Conservation (phyloP, 2,888 invertebrate species). For the Megalurothrips usitatus region DNA sequence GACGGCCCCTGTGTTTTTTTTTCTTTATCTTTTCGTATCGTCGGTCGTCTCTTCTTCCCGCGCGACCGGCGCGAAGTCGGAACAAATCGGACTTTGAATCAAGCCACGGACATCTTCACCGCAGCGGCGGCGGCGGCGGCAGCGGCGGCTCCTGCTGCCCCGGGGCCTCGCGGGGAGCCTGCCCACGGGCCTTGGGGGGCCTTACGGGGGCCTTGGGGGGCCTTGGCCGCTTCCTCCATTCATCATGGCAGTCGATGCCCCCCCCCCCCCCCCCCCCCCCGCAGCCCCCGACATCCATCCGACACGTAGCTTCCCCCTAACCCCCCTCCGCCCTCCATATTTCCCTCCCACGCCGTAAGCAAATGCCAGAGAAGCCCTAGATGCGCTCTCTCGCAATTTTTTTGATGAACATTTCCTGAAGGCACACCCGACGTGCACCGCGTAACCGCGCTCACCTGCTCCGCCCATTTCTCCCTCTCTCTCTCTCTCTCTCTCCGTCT, state of each 20-base stretch:
- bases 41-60: neutral
- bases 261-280: no score
- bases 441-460: neutral
- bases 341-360: neutral
- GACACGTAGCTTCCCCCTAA: neutral
- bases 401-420: no score
- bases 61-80: neutral
- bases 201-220: neutral
- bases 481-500: neutral
- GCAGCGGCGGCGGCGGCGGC: no score
- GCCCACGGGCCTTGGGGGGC: neutral
- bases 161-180: no score
- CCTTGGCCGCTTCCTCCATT: constrained; percentile 9
- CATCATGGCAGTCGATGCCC: neutral
- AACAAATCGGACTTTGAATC: constrained; percentile 15
- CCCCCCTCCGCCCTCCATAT: neutral
- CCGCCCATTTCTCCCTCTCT: neutral
- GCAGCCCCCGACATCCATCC: neutral
- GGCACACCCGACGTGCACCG: no score
- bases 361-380: no score
- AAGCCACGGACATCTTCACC: neutral
- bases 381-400: no score
- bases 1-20: no score
- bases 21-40: no score
- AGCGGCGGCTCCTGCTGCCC: no score